Evolutionary conservation across 2,797 vertebrate genomes (phyloP).

Genomic region (Ciconia nigra): DNA sequence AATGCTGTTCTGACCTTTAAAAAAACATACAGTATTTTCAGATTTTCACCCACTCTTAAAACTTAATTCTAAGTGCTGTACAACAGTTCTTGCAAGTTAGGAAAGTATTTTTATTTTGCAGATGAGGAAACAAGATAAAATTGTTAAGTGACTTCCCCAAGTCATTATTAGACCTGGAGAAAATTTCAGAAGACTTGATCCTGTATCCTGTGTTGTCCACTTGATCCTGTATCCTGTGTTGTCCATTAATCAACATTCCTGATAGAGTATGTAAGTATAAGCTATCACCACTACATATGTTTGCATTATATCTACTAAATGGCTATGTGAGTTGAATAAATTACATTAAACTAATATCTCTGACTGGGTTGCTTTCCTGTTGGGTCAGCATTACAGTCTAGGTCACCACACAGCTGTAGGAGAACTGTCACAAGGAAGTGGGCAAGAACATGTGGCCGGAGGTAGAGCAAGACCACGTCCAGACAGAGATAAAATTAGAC

Average conservation of each 20-base stretch:
- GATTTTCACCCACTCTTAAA: not conserved
- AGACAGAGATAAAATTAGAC: slow-evolving; percentile 33
- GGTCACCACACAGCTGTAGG: slow-evolving; percentile 35
- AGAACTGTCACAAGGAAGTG: slow-evolving; percentile 33
- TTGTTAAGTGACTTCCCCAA: not conserved
- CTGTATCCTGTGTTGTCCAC: not conserved
- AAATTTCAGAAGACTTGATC: not conserved
- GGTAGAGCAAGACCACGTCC: slow-evolving; percentile 7
- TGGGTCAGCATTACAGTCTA: not conserved
- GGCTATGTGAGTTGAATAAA: not conserved
- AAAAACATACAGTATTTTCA: not conserved
- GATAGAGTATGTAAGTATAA: not conserved
- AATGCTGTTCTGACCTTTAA: not conserved
- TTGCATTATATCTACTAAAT: not conserved
- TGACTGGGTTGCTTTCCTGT: slow-evolving; percentile 13
- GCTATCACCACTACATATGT: not conserved
- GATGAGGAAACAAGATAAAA: not conserved
- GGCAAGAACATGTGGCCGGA: slow-evolving; percentile 21
- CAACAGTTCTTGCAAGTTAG: not conserved
- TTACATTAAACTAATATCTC: not conserved
- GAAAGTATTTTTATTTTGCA: not conserved
- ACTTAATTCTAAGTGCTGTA: not conserved
- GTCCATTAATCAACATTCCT: not conserved
- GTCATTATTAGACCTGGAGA: not conserved
- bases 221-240: not conserved